phyloP scores from a whole-genome alignment of 2,113 vertebrate genomes.

The Sceloporus undulatus region DNA sequence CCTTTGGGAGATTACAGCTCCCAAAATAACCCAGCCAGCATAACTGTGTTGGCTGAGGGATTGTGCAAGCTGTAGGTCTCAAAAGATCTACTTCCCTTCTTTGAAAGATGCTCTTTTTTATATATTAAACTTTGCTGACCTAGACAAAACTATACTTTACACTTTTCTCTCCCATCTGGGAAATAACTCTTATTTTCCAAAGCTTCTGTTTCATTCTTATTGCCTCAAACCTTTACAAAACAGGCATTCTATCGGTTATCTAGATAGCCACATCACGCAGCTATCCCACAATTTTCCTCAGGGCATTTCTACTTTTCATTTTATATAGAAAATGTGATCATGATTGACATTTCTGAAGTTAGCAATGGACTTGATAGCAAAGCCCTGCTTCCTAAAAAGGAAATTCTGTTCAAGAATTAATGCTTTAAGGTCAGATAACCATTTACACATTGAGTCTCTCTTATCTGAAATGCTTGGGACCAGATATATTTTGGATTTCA shows the following conservation, averaged over 20 bases:
- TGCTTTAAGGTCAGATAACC: not conserved
- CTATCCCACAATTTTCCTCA: not conserved
- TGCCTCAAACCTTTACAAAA: not conserved
- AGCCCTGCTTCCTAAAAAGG: not conserved
- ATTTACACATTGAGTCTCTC: not conserved
- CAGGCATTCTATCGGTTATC: not conserved
- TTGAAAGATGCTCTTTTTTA: not conserved
- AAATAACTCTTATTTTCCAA: not conserved
- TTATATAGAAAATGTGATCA: constrained; percentile 10
- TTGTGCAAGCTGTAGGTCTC: too few relatives aligned
- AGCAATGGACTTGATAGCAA: too few relatives aligned
- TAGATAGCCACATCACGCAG: not conserved
- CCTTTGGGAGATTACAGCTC: not conserved
- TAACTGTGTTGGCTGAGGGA: too few relatives aligned
- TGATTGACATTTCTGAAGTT: not conserved
- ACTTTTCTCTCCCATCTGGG: not conserved
- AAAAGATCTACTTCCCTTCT: too few relatives aligned
- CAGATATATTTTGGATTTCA: too few relatives aligned
- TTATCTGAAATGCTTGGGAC: too few relatives aligned
- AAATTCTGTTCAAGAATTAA: constrained; percentile 6
- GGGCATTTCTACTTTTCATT: not conserved
- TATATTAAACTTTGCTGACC: not conserved
- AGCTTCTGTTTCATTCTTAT: not conserved
- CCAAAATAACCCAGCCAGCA: too few relatives aligned
- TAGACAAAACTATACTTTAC: not conserved